A percentile compares a stretch with the other conserved stretches of the same genome.
Conservation (phyloP, 2,888 invertebrate genomes). For the Lasioglossum leucozonium region DNA sequence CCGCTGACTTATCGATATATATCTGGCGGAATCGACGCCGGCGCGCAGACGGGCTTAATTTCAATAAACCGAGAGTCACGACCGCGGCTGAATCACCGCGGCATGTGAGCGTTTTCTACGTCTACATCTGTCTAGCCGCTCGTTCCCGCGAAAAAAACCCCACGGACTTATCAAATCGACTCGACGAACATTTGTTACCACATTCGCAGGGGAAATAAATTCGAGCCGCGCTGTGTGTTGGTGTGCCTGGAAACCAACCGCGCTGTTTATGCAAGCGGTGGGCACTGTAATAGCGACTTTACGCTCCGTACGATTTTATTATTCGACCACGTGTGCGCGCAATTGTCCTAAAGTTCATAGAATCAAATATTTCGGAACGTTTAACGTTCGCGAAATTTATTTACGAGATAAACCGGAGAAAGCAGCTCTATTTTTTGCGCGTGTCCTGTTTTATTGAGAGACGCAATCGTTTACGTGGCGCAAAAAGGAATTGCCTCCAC, state of each 20-base stretch:
- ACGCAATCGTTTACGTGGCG: not conserved
- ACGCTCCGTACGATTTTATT: not conserved
- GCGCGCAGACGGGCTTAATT: conserved; percentile 32
- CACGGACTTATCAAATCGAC: not conserved
- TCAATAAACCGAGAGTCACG: conserved; percentile 47
- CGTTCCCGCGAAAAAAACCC: not conserved
- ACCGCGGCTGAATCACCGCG: conserved; percentile 31
- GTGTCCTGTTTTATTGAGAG: not conserved
- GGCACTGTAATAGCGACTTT: not conserved
- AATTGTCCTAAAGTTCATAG: not conserved
- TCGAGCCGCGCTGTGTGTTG: too few relatives aligned
- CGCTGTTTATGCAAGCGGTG: conserved; percentile 3
- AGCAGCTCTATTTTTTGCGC: not conserved
- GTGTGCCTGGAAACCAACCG: not conserved
- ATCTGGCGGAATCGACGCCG: conserved; percentile 48
- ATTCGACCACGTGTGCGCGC: not conserved
- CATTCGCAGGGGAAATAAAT: not conserved
- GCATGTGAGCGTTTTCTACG: not conserved
- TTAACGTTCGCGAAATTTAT: not conserved
- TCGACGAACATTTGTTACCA: not conserved
- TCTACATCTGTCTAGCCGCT: not conserved
- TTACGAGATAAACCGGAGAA: not conserved
- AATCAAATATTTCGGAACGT: not conserved
- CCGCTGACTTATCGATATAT: conserved; percentile 62
- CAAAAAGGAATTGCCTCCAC: not conserved